Evolutionary conservation across 2,888 invertebrate species (phyloP), one percentile per base, ranked within the genome.

Genomic region (Boloria euphrosyne): DNA sequence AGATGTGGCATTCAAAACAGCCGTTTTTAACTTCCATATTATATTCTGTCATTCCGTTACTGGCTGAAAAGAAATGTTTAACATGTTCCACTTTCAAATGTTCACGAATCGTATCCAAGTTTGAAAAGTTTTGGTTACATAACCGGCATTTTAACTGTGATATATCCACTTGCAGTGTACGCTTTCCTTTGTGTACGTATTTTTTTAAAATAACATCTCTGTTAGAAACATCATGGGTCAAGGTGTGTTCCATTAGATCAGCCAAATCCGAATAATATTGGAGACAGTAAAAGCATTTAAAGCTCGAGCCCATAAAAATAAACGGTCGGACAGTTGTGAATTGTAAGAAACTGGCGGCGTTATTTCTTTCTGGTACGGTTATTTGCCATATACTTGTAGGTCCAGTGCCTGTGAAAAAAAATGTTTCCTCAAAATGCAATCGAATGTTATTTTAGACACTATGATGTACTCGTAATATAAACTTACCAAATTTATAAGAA

Each of bases 371-470:
- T 80, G 86, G 82, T 82, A 82, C 59, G 67, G 69, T 14, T 87
- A 88, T 72, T 77, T 86, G 85, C 87, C 87, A 87, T 18, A 83
- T 76, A 65, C 85, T 86, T 13, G 82, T 80, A 63, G 62, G 22
- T 68, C 57, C 70, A 44, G 22, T 57, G 62, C 69, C 76, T 79
- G 78, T 54, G 68, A 67, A 78, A 76, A n/a, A 67, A 76, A 69
- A 75, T 68, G 31, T 47, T 17, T 43, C 43, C 66, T 69, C 57
- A 63, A 57, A 70, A 52, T 44, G 44, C 17, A 43, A 52, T 3
- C 31, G 3, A 43, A 18, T n/a, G n/a, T 18, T 4, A 17, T 43
- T 49, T 50, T 53, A 38, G 31, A 10, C 10, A 10, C 10, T 38
- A 38, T 38, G 18, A 22, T 57, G 22, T 27, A 63, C 4, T 6